Evolutionary conservation across 1,140 invertebrate genomes (phyloP).

Genomic region (Ericerus pela): DNA sequence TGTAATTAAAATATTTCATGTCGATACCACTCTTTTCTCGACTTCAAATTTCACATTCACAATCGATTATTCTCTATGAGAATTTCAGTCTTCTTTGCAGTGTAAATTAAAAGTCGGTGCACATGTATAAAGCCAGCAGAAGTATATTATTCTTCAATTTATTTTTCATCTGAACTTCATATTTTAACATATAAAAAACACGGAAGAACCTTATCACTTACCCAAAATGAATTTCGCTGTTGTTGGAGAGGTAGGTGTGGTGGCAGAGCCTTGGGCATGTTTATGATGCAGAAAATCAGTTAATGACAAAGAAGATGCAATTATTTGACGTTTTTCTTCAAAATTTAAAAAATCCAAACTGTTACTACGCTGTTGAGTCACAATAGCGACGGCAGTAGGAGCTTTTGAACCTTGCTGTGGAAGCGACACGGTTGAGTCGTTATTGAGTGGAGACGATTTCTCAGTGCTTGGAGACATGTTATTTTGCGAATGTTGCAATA

Average conservation of each 20-base stretch:
- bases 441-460: neutral
- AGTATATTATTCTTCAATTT: too few relatives aligned
- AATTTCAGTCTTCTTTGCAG: too few relatives aligned
- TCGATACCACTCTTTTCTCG: too few relatives aligned
- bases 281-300: constrained; percentile 68
- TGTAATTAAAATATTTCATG: too few relatives aligned
- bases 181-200: too few relatives aligned
- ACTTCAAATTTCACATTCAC: too few relatives aligned
- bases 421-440: neutral
- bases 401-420: neutral
- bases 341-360: constrained; percentile 80
- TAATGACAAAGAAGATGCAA: constrained; percentile 68
- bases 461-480: constrained; percentile 1
- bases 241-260: constrained; percentile 26
- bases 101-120: too few relatives aligned
- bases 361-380: constrained; percentile 40
- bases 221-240: constrained; percentile 21
- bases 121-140: too few relatives aligned
- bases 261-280: constrained; percentile 29
- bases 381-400: neutral
- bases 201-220: neutral
- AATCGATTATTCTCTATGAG: too few relatives aligned
- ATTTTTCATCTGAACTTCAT: too few relatives aligned
- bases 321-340: constrained; percentile 74
- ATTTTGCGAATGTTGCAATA: neutral